Percentiles rank a stretch among this genome's conserved stretches.
phyloP scores from a whole-genome alignment of 2,113 vertebrate species.

The Phyllostomus hastatus region DNA sequence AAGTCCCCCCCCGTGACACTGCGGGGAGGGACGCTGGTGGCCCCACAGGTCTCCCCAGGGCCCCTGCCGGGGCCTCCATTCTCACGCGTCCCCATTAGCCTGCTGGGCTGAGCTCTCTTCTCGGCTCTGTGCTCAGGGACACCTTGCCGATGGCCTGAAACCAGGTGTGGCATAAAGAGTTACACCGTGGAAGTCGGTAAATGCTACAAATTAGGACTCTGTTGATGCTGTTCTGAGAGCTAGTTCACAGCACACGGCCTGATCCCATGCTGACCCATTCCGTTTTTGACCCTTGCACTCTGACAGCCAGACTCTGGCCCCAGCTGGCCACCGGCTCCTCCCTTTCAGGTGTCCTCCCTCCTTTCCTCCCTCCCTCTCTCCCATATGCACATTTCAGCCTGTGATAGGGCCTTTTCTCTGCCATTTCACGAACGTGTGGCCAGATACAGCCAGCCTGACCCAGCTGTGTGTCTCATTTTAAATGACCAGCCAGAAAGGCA shows the following conservation, averaged over 20 bases:
- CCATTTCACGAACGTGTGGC: not conserved
- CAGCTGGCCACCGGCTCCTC: not conserved
- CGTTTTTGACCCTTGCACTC: not conserved
- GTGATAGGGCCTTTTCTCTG: not conserved
- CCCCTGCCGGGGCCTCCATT: fast-evolving
- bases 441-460: not conserved
- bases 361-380: not conserved
- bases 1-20: not conserved
- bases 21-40: no score
- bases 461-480: not conserved
- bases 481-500: not conserved
- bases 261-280: not conserved
- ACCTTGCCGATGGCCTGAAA: not conserved
- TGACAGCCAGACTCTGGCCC: not conserved
- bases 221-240: not conserved
- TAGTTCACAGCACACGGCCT: not conserved
- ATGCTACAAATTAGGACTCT: not conserved
- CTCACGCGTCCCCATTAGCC: not conserved
- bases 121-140: not conserved
- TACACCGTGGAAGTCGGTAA: not conserved
- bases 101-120: not conserved
- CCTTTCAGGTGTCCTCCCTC: not conserved
- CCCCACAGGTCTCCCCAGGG: not conserved
- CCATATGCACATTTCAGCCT: not conserved
- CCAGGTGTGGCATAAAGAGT: not conserved